phyloP scores from a whole-genome alignment of 2,888 invertebrate species.

The Drosophila bunnanda region DNA sequence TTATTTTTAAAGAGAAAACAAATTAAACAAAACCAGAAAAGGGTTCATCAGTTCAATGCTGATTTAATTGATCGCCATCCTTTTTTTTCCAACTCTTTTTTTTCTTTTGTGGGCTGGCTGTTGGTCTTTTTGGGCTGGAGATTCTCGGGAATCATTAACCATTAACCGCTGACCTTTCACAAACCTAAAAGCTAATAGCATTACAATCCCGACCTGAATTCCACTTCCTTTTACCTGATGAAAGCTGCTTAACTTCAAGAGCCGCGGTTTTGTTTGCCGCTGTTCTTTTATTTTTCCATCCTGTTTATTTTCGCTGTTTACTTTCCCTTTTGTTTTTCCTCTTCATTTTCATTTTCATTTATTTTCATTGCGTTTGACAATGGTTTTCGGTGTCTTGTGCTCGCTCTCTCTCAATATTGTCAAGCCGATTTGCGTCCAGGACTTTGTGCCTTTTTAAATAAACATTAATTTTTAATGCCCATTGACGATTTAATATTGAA shows the following conservation, averaged over 20 bases:
- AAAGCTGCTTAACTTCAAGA: conserved; percentile 61
- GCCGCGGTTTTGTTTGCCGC: conserved; percentile 29
- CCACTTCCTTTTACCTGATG: conserved; percentile 35
- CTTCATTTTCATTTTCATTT: conserved; percentile 27
- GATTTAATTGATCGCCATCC: conserved; percentile 38
- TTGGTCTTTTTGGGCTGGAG: conserved; percentile 11
- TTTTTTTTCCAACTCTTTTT: not conserved
- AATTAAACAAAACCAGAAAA: conserved; percentile 25
- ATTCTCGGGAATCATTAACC: conserved; percentile 30
- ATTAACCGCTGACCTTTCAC: conserved; percentile 40
- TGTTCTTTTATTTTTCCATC: conserved; percentile 16
- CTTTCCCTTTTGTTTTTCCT: conserved; percentile 25
- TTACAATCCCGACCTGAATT: conserved; percentile 30
- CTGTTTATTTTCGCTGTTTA: conserved; percentile 24
- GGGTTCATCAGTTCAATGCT: conserved; percentile 22
- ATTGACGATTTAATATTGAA: conserved; percentile 54
- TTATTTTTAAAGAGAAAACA: conserved; percentile 8
- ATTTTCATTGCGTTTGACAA: conserved; percentile 39
- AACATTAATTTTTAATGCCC: conserved; percentile 69
- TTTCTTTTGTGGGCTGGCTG: conserved; percentile 1
- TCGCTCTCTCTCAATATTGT: conserved; percentile 1
- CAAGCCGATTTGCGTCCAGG: conserved; percentile 59
- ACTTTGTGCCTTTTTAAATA: conserved; percentile 65
- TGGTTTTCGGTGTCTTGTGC: conserved; percentile 28
- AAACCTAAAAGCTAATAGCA: conserved; percentile 38